Conservation (phyloP, 1,140 invertebrate species). For the Tetramorium simillimum region DNA sequence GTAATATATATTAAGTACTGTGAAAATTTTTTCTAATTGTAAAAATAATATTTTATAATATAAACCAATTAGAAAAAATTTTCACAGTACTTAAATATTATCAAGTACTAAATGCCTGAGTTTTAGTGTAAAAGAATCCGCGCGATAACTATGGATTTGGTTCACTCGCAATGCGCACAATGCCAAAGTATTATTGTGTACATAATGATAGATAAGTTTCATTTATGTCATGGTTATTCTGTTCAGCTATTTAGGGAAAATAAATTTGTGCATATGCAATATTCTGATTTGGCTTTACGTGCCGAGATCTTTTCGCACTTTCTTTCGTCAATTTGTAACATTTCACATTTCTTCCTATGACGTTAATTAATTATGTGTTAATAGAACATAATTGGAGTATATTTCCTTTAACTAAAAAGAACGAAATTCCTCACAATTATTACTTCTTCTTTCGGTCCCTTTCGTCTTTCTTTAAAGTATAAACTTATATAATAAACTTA, state of each 20-base stretch:
- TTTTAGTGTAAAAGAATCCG: neutral
- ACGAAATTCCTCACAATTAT: neutral
- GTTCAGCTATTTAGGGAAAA: slow-evolving; percentile 4
- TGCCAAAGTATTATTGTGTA: slow-evolving; percentile 1
- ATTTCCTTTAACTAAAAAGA: neutral
- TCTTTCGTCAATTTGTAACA: neutral
- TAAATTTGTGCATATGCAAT: slow-evolving; percentile 17
- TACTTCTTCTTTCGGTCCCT: neutral
- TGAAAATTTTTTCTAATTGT: no score
- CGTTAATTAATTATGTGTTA: neutral
- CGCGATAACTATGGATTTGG: neutral
- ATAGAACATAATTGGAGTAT: neutral
- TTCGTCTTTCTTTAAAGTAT: neutral
- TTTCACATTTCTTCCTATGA: neutral
- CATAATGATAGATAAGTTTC: slow-evolving; percentile 21
- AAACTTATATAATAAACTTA: no score
- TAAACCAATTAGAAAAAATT: neutral
- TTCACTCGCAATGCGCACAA: neutral
- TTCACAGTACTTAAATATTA: neutral
- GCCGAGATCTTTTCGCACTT: neutral
- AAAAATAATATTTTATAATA: slow-evolving; percentile 6
- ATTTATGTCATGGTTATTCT: neutral
- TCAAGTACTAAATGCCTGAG: neutral
- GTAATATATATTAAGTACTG: no score
- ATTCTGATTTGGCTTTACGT: neutral